Conservation (phyloP, 2,797 vertebrate species). For the Tachyglossus aculeatus region DNA sequence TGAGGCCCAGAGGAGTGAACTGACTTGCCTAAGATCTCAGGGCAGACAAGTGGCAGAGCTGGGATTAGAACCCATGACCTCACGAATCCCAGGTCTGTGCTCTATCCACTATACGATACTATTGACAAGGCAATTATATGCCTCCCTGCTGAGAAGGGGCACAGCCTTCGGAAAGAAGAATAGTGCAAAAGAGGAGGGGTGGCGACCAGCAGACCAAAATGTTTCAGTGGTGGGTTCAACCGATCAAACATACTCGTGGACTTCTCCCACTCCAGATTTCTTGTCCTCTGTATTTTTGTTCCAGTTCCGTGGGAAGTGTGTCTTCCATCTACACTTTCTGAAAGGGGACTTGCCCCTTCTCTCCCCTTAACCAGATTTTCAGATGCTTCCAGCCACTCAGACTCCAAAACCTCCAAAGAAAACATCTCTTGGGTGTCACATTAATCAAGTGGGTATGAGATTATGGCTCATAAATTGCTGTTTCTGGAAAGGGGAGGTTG, state of each 20-base stretch:
- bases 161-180: conserved; percentile 48
- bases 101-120: too few relatives aligned
- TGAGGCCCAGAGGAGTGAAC: too few relatives aligned
- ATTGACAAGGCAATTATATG: conserved; percentile 54
- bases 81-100: too few relatives aligned
- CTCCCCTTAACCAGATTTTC: neutral
- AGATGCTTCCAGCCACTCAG: conserved; percentile 43
- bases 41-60: too few relatives aligned
- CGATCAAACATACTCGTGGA: conserved; percentile 20
- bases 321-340: neutral
- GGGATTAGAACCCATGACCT: too few relatives aligned
- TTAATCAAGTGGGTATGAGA: conserved; percentile 61
- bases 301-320: too few relatives aligned
- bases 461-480: conserved; percentile 63
- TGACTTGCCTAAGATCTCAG: too few relatives aligned
- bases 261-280: too few relatives aligned
- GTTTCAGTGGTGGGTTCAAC: conserved; percentile 31
- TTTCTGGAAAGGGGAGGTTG: conserved; percentile 55
- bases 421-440: conserved; percentile 65
- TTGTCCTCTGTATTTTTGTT: too few relatives aligned
- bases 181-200: conserved; percentile 25
- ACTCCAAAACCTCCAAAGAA: conserved; percentile 46
- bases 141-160: conserved; percentile 37
- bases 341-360: neutral
- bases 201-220: conserved; percentile 42